Evolutionary conservation across 2,113 vertebrate species (phyloP).

Genomic region (Bos taurus): ARS-UCD2.0 NC_037336.1:96659001-96659500

Average conservation of each 20-base stretch:
- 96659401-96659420: not conserved
- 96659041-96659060: not conserved
- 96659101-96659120: not conserved
- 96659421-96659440: not conserved
- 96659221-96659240: not conserved
- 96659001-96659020: not conserved
- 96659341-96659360: not conserved
- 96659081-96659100: not conserved
- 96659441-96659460: not conserved
- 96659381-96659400: not conserved
- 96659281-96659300: not conserved
- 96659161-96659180: rapidly evolving
- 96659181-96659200: not conserved
- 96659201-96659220: not conserved
- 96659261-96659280: not conserved
- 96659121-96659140: not conserved
- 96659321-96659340: not conserved
- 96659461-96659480: not conserved
- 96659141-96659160: rapidly evolving
- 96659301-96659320: not conserved
- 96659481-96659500: not conserved
- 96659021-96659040: not conserved
- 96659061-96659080: not conserved
- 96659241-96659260: not conserved
- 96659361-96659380: not conserved